Conservation (phyloP, 1,140 invertebrate genomes). For the Magallana ariakensis region DNA sequence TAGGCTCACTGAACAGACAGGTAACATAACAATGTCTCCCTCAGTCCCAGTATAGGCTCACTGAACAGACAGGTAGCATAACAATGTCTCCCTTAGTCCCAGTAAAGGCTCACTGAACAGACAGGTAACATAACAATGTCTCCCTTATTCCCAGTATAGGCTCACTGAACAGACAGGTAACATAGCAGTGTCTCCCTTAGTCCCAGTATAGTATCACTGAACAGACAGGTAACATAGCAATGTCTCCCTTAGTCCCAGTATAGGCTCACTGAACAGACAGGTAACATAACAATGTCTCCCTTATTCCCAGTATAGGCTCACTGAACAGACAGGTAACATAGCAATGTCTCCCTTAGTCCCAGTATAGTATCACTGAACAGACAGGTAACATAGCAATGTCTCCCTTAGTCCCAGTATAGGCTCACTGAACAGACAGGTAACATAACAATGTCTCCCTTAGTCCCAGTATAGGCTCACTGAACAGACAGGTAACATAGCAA, state of each 20-base stretch:
- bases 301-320: not conserved
- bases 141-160: too few species aligned
- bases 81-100: too few species aligned
- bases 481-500: not conserved
- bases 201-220: too few species aligned
- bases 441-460: not conserved
- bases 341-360: not conserved
- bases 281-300: not conserved
- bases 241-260: not conserved
- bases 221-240: too few species aligned
- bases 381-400: not conserved
- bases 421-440: constrained; percentile 58
- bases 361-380: not conserved
- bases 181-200: too few species aligned
- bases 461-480: not conserved
- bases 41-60: too few species aligned
- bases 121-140: too few species aligned
- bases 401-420: constrained; percentile 31
- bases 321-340: not conserved
- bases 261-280: not conserved
- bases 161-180: too few species aligned
- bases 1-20: constrained; percentile 75
- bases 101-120: too few species aligned
- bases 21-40: not conserved
- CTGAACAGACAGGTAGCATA: too few species aligned